Evolutionary conservation across 2,797 vertebrate species (phyloP).

Genomic region (Neosilurus hyrtlii): DNA sequence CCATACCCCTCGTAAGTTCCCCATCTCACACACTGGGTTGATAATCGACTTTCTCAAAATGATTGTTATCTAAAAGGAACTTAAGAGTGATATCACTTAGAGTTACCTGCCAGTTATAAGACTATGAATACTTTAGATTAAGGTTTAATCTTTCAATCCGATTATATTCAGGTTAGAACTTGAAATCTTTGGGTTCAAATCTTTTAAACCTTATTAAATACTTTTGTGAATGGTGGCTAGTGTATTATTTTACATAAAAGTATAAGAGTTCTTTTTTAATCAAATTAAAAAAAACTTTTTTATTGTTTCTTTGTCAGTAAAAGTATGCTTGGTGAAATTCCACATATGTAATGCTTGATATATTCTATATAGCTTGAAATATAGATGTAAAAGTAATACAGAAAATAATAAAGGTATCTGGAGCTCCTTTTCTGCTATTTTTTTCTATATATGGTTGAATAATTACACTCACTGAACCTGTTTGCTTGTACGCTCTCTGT

Average conservation of each 20-base stretch:
- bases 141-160: not conserved
- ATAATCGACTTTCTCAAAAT: not conserved
- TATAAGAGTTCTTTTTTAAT: no score
- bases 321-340: not conserved
- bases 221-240: not conserved
- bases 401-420: not conserved
- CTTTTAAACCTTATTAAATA: not conserved
- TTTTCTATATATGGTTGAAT: conserved; percentile 10
- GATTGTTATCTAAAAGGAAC: not conserved
- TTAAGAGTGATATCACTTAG: not conserved
- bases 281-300: no score
- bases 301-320: not conserved
- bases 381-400: no score
- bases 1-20: not conserved
- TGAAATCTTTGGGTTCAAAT: not conserved
- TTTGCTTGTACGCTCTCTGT: not conserved
- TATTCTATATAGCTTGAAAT: not conserved
- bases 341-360: not conserved
- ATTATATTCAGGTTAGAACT: not conserved
- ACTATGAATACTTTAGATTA: not conserved
- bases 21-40: not conserved
- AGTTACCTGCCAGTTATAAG: not conserved
- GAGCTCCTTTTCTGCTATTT: not conserved
- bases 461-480: conserved; percentile 10
- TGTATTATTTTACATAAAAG: not conserved